Base-by-base conservation (phyloP, 2,888 invertebrate species). In the Tortrix viridana region DNA sequence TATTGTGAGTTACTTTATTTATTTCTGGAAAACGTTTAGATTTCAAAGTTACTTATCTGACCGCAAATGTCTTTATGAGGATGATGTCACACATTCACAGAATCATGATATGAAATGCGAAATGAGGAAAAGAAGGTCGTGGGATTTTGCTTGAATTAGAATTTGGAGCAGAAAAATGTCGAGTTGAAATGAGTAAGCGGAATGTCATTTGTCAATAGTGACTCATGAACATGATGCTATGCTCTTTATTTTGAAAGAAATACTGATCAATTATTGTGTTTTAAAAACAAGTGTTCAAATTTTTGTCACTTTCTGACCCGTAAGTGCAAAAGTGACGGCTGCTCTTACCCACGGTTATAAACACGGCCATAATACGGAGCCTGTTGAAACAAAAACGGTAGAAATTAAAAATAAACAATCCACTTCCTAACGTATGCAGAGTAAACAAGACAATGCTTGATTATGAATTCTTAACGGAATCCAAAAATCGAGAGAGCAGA, bases 381-480 rank as follows among this genome's bases (percentile, higher is more conserved):
- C n/a, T n/a, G n/a, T n/a, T n/a, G n/a, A n/a, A n/a, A n/a, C n/a
- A n/a, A n/a, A n/a, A n/a, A n/a, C n/a, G n/a, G n/a, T 6, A 41
- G 53, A 53, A 41, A 53, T 22, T 53, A 5, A 4, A 18, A 16
- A 16, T 20, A 12, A n/a, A 47, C 9, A 53, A 37, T 26, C 48
- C 5, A 14, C 14, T 26, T 26, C 16, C 50, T 37, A 54, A 48
- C 16, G 37, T 56, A 60, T 60, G 41, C 60, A 37, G 20, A 47
- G 53, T 53, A 60, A 60, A 60, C 60, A 57, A 38, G 48, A 58
- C 58, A 60, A 54, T 48, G 48, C 54, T 41, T 60, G 48, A 60
- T 60, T 60, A 60, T 60, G 60, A 60, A 60, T 60, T 54, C 60
- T 60, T 48, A 37, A 48, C 60, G 41, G 54, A 54, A 60, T 54